Conservation (phyloP, 2,888 invertebrate genomes). For the Nemoura dubitans region DNA sequence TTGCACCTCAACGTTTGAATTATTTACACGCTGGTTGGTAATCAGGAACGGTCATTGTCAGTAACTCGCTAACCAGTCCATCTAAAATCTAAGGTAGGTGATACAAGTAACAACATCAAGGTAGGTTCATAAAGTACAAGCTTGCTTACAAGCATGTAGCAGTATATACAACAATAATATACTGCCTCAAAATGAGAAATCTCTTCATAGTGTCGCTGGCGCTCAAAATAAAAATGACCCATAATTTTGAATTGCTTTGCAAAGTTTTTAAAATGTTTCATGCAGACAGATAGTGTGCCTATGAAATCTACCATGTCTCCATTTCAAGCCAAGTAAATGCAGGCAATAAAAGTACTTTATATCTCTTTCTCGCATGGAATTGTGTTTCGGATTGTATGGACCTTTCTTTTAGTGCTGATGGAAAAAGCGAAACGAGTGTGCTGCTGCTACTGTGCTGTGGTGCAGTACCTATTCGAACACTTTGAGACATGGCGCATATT, state of each 20-base stretch:
- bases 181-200: not conserved
- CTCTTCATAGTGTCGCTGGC: not conserved
- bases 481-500: not conserved
- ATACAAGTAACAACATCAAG: not conserved
- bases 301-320: not conserved
- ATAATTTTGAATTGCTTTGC: not conserved
- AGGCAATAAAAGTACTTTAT: slow-evolving; percentile 17
- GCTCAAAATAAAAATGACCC: not conserved
- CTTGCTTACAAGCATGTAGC: too few relatives aligned
- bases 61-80: not conserved
- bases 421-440: not conserved
- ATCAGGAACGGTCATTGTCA: not conserved
- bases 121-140: not conserved
- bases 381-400: not conserved
- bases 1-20: not conserved
- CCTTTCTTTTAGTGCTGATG: not conserved
- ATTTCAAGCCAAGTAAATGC: not conserved
- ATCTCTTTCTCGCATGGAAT: not conserved
- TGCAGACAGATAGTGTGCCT: not conserved
- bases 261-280: not conserved
- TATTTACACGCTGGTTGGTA: not conserved
- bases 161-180: too few relatives aligned
- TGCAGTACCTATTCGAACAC: not conserved
- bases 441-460: too few relatives aligned
- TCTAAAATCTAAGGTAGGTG: not conserved